Conservation (phyloP, 1,140 invertebrate species). For the Belonocnema kinseyi region DNA sequence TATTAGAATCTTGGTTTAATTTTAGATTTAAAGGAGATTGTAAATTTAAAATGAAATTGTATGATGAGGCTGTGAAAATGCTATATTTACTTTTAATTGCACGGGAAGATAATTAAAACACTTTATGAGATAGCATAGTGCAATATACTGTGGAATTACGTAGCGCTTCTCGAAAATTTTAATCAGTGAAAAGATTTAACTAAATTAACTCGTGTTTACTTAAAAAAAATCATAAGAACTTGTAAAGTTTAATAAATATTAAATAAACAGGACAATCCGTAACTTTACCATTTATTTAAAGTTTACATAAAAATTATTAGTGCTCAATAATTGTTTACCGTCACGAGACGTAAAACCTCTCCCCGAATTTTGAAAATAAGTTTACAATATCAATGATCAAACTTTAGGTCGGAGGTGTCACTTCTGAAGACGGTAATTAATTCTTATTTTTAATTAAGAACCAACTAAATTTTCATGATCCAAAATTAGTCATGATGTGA, state of each 20-base stretch:
- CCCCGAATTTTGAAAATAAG: no score
- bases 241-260: no score
- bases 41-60: constrained; percentile 7
- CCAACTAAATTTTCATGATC: neutral
- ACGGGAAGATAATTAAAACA: neutral
- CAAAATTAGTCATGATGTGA: neutral
- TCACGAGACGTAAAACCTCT: no score
- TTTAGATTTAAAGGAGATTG: neutral
- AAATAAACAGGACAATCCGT: no score
- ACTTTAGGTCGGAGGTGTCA: neutral
- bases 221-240: no score
- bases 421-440: constrained; percentile 8
- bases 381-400: no score
- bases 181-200: neutral
- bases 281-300: no score
- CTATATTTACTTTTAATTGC: neutral
- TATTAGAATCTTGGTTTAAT: neutral
- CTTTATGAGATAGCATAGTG: neutral
- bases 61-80: neutral
- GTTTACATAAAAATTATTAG: no score
- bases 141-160: no score
- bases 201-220: constrained; percentile 8
- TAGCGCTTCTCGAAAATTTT: neutral
- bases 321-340: no score
- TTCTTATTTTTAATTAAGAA: no score